A percentile compares a stretch with the other conserved stretches of the same genome.
Evolutionary conservation across 2,113 vertebrate genomes (phyloP).

Genomic region (Catagonus wagneri): DNA sequence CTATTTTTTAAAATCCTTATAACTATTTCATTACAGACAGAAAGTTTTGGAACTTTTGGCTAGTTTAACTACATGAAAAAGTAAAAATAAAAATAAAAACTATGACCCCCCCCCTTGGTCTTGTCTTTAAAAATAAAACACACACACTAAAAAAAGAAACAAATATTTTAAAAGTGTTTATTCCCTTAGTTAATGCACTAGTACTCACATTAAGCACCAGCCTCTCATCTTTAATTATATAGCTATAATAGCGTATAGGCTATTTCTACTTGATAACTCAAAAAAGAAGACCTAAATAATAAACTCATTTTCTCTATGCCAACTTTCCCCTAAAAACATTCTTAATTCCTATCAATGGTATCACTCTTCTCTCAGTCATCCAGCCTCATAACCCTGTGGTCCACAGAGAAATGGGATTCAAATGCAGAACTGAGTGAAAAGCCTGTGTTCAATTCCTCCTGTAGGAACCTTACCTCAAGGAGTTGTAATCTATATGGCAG

Average conservation of each 20-base stretch:
- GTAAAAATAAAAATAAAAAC: neutral
- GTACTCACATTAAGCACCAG: neutral
- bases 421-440: neutral
- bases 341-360: neutral
- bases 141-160: neutral
- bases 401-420: neutral
- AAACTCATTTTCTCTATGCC: neutral
- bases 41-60: neutral
- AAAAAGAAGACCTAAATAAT: neutral
- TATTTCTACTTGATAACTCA: neutral
- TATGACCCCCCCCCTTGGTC: neutral
- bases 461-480: neutral
- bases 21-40: neutral
- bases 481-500: neutral
- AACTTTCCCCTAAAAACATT: neutral
- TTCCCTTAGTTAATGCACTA: neutral
- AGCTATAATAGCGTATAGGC: neutral
- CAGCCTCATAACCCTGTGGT: neutral
- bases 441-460: neutral
- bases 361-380: neutral
- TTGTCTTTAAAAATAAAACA: neutral
- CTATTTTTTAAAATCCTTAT: slow-evolving; percentile 31
- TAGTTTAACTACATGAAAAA: slow-evolving; percentile 20
- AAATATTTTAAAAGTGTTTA: neutral
- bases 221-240: neutral